phyloP scores from a whole-genome alignment of 2,797 vertebrate genomes.

The Phyllotis vaccarum region DNA sequence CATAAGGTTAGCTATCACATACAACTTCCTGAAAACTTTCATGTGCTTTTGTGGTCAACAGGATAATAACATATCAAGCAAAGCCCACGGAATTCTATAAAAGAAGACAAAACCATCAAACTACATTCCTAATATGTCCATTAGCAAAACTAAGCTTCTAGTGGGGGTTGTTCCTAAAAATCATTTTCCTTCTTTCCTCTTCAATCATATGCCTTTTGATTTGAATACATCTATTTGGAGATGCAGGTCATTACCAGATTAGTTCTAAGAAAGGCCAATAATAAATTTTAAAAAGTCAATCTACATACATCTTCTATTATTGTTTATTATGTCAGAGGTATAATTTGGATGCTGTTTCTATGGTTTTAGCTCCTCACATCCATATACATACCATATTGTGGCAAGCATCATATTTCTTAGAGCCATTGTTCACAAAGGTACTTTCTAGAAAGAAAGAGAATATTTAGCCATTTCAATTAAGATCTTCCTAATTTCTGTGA shows the following conservation, averaged over 20 bases:
- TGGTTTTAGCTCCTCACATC: not conserved
- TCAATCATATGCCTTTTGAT: not conserved
- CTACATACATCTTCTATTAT: not conserved
- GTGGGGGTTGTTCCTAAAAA: slow-evolving; percentile 30
- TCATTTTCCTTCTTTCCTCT: not conserved
- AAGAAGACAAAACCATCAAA: not conserved
- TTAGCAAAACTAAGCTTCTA: not conserved
- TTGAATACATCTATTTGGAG: slow-evolving; percentile 9
- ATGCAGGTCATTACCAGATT: not conserved
- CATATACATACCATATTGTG: not conserved
- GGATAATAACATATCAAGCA: not conserved
- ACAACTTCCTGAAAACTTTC: not conserved
- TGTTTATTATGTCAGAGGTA: not conserved
- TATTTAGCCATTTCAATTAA: slow-evolving; percentile 33
- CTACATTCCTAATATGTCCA: not conserved
- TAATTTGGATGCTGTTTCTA: not conserved
- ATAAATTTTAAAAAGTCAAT: slow-evolving; percentile 55
- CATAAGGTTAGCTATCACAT: not conserved
- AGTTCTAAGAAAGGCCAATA: slow-evolving; percentile 22
- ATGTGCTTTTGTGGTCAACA: slow-evolving; percentile 27
- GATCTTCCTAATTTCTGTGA: not conserved
- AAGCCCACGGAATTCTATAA: not conserved
- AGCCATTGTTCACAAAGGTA: not conserved
- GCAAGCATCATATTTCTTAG: slow-evolving; percentile 31
- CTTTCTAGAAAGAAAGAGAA: slow-evolving; percentile 27